phyloP scores from a whole-genome alignment of 2,797 vertebrate species.

The Octomys mimax region DNA sequence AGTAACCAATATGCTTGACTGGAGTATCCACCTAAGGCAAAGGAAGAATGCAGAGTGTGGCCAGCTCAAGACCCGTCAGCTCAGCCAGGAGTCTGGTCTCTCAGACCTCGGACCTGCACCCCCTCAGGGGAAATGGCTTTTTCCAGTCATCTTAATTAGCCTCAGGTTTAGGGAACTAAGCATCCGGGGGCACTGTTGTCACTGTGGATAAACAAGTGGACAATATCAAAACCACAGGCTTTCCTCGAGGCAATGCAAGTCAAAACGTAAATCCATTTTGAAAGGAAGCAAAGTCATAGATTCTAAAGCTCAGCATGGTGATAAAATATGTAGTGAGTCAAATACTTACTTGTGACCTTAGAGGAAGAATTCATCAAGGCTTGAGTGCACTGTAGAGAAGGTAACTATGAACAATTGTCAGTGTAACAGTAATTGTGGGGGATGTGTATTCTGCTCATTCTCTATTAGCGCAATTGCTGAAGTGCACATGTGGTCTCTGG shows the following conservation, averaged over 20 bases:
- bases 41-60: conserved; percentile 89
- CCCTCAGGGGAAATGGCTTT: conserved; percentile 92
- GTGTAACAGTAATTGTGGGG: conserved; percentile 83
- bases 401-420: conserved; percentile 84
- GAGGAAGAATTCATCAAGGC: conserved; percentile 84
- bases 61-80: conserved; percentile 91
- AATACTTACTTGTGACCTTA: conserved; percentile 84
- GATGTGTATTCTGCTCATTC: conserved; percentile 87
- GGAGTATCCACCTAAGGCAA: conserved; percentile 89
- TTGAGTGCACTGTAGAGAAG: conserved; percentile 85
- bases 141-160: conserved; percentile 92
- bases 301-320: conserved; percentile 87
- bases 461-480: conserved; percentile 86
- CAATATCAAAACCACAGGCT: conserved; percentile 84
- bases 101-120: conserved; percentile 91
- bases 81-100: conserved; percentile 92
- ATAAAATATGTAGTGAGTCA: conserved; percentile 87
- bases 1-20: conserved; percentile 88
- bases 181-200: conserved; percentile 76
- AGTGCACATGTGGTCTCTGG: conserved; percentile 84
- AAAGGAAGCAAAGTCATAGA: conserved; percentile 85
- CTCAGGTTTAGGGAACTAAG: conserved; percentile 83
- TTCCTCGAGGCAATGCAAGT: conserved; percentile 90
- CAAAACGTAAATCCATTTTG: conserved; percentile 89
- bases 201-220: conserved; percentile 86